These are phyloP conservation scores for Sarcophaga subvicina DNA, from an alignment of 2,888 invertebrate genomes.

Conservation along the genomic window DNA sequence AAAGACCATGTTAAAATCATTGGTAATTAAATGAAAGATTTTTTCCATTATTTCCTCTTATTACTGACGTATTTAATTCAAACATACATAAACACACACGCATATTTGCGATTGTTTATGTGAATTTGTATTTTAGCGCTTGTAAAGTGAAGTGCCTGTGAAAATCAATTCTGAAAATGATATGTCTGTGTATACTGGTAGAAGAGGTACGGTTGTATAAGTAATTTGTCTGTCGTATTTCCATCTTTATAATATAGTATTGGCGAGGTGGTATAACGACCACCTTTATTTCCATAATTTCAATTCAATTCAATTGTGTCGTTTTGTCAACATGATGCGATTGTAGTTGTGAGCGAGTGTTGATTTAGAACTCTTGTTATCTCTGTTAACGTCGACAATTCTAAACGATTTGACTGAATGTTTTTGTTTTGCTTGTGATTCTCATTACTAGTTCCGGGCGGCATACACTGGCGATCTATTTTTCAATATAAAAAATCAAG, in stretches of 20 bases:
- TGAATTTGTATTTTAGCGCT: conserved; percentile 27
- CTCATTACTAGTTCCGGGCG: conserved; percentile 55
- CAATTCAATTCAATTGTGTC: conserved; percentile 13
- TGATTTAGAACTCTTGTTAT: conserved; percentile 57
- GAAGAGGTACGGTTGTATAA: background rate
- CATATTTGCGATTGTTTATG: background rate
- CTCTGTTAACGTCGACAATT: conserved; percentile 54
- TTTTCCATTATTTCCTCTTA: conserved; percentile 26
- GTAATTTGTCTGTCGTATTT: conserved; percentile 27
- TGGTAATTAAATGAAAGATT: conserved; percentile 16
- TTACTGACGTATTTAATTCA: conserved; percentile 30
- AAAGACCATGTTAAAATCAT: conserved; percentile 25
- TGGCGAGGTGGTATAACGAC: conserved; percentile 6
- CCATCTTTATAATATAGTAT: background rate
- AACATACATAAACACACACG: background rate
- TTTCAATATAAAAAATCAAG: conserved; percentile 61
- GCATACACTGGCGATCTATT: conserved; percentile 54
- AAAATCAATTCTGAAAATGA: background rate
- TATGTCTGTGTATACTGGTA: background rate
- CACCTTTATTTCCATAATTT: conserved; percentile 1
- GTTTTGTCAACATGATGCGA: background rate
- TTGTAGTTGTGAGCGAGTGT: conserved; percentile 20
- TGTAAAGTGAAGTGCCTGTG: conserved; percentile 45
- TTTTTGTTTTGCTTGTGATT: conserved; percentile 55
- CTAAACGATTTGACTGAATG: conserved; percentile 47